Percentiles rank a stretch among this genome's conserved stretches.
These are phyloP conservation scores for Numida meleagris DNA, from an alignment of 2,113 vertebrate species.

Conservation along the genomic window DNA sequence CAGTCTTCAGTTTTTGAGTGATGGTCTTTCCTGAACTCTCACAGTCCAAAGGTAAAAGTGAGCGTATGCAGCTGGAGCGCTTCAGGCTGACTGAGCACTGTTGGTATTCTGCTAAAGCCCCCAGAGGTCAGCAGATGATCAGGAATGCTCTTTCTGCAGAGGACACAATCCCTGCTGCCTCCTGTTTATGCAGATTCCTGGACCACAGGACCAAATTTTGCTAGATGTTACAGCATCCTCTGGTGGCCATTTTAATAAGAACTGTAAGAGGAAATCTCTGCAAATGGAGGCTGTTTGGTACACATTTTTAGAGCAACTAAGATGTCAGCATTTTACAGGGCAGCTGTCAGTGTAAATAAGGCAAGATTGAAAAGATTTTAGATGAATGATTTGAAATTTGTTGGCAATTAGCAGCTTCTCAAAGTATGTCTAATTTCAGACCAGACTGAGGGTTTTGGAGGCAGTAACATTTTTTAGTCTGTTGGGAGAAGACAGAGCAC, in stretches of 20 bases:
- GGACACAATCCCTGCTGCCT: neutral
- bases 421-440: neutral
- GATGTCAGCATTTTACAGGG: constrained; percentile 21
- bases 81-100: neutral
- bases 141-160: neutral
- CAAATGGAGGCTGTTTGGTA: neutral
- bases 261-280: neutral
- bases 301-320: neutral
- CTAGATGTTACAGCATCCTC: constrained; percentile 66
- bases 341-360: constrained; percentile 32
- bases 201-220: neutral
- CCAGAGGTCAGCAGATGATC: neutral
- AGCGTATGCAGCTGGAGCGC: neutral
- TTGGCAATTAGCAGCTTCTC: constrained; percentile 18
- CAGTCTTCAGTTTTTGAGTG: neutral
- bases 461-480: neutral
- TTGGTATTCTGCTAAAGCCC: neutral
- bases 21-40: neutral
- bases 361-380: neutral
- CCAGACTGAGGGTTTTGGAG: neutral
- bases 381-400: neutral
- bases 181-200: neutral
- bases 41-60: neutral
- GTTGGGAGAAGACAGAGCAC: neutral
- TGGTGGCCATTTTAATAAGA: constrained; percentile 51